Conservation (phyloP, 2,888 invertebrate genomes). For the Cordilura impudica region DNA sequence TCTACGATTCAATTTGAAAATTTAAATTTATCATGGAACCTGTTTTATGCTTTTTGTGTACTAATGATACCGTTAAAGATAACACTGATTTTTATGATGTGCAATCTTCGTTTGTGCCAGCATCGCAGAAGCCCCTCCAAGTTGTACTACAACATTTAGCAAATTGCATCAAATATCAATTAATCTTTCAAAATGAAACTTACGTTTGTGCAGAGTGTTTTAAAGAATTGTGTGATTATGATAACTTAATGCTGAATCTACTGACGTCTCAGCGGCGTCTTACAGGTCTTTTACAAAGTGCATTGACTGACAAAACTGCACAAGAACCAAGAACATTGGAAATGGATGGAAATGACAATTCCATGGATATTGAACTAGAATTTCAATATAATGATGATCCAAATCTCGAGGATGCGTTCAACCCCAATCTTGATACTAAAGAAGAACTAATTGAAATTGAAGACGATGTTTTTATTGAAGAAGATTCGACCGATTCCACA, state of each 20-base stretch:
- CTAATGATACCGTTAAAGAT: slow-evolving; percentile 66
- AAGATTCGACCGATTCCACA: neutral
- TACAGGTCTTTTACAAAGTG: slow-evolving; percentile 68
- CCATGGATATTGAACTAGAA: slow-evolving; percentile 45
- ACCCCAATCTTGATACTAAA: slow-evolving; percentile 63
- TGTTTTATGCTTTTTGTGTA: slow-evolving; percentile 70
- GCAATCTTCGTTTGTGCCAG: slow-evolving; percentile 68
- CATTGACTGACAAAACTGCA: slow-evolving; percentile 62
- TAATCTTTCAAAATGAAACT: slow-evolving; percentile 66
- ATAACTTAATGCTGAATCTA: slow-evolving; percentile 73
- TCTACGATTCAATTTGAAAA: no score
- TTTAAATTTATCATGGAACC: slow-evolving; percentile 66
- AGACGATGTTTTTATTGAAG: slow-evolving; percentile 44
- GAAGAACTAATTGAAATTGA: slow-evolving; percentile 63
- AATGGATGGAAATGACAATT: slow-evolving; percentile 34
- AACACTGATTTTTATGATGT: slow-evolving; percentile 66
- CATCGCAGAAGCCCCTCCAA: slow-evolving; percentile 71
- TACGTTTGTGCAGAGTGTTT: slow-evolving; percentile 71
- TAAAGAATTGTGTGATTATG: slow-evolving; percentile 70
- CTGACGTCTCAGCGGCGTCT: slow-evolving; percentile 71
- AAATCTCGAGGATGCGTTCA: slow-evolving; percentile 65
- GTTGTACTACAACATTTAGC: slow-evolving; percentile 72
- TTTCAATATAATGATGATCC: slow-evolving; percentile 53
- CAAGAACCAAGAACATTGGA: neutral
- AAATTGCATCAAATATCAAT: slow-evolving; percentile 71